Conservation (phyloP, 2,113 vertebrate genomes). For the Channa argus region DNA sequence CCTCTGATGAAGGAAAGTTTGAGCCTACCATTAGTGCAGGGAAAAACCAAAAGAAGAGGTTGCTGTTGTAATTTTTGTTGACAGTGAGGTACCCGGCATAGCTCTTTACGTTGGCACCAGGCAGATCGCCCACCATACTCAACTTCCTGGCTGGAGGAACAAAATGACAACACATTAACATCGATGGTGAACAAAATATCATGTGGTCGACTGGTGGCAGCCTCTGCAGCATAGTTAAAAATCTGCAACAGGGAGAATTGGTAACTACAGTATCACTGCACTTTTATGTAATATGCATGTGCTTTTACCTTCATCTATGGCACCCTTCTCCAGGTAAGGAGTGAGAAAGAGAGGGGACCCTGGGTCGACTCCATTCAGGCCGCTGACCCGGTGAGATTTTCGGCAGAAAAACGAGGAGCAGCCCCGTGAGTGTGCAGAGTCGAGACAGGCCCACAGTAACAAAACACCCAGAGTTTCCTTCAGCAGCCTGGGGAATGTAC, state of each 20-base stretch:
- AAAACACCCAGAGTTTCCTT: slow-evolving; percentile 61
- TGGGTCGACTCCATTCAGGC: slow-evolving; percentile 64
- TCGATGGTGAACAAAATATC: no score
- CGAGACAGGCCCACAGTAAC: slow-evolving; percentile 50
- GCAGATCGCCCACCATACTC: slow-evolving; percentile 82
- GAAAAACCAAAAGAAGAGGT: slow-evolving; percentile 91
- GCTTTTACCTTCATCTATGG: slow-evolving; percentile 80
- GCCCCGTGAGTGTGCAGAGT: slow-evolving; percentile 49
- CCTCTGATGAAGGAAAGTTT: neutral
- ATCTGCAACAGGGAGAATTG: neutral
- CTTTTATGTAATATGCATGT: neutral
- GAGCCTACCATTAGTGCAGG: slow-evolving; percentile 82
- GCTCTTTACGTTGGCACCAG: slow-evolving; percentile 83
- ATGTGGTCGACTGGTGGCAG: neutral
- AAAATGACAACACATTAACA: neutral
- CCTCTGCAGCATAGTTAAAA: neutral
- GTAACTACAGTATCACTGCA: neutral
- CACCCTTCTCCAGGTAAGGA: slow-evolving; percentile 85
- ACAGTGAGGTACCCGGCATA: slow-evolving; percentile 87
- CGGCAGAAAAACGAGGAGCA: slow-evolving; percentile 81
- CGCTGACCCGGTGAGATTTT: slow-evolving; percentile 63
- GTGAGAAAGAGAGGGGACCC: slow-evolving; percentile 88
- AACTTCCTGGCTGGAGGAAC: slow-evolving; percentile 77
- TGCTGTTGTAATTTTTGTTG: slow-evolving; percentile 89
- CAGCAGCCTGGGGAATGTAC: slow-evolving; percentile 51